Base-by-base conservation (phyloP, 1,140 invertebrate species). In the Heliconius nattereri region DNA sequence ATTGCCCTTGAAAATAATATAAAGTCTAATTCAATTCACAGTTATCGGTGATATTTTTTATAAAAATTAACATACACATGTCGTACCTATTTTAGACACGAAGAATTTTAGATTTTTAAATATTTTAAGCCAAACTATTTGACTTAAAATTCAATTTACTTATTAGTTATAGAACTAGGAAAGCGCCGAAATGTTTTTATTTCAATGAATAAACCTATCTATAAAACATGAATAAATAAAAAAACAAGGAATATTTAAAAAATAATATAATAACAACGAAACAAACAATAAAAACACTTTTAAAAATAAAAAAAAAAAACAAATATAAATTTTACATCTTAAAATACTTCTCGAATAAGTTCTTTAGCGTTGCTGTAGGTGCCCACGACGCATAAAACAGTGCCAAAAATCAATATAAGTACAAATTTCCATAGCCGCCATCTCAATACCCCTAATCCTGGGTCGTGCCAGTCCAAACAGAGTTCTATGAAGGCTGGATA, bases 401-500 rank as follows among this genome's bases (percentile, higher is more conserved):
- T 81, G 3, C 97, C 97, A 81, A 98, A 96, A 2, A 92, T 11
- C 3, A 97, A 95, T 2, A 97, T 95, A 0, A 95, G 83, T 2
- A 96, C 80, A 84, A 97, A 96, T 84, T 96, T 97, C 95, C 95
- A 96, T 0, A 97, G 85, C 20, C 91, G 90, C 96, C 96, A 97
- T 71, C 95, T 95, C 72, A 85, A 95, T 29, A 81, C 85, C 0
- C 96, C 96, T 5, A 96, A 86, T 0, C 96, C 96, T 16, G 96
- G 95, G 19, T 95, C 94, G 60, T 96, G 95, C 95, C 96, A 97
- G 3, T 95, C 94, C 1, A 96, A 96, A 0, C 97, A 94, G 2
- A 98, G 92, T 83, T 98, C 97, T 77, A 99, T 97, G n/a, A 98
- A 87, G 0, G 98, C 97, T 5, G 98, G 98, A 85, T 98, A 97